Evolutionary conservation across 2,888 invertebrate genomes (phyloP).

Genomic region (Caenorhabditis uteleia): DNA sequence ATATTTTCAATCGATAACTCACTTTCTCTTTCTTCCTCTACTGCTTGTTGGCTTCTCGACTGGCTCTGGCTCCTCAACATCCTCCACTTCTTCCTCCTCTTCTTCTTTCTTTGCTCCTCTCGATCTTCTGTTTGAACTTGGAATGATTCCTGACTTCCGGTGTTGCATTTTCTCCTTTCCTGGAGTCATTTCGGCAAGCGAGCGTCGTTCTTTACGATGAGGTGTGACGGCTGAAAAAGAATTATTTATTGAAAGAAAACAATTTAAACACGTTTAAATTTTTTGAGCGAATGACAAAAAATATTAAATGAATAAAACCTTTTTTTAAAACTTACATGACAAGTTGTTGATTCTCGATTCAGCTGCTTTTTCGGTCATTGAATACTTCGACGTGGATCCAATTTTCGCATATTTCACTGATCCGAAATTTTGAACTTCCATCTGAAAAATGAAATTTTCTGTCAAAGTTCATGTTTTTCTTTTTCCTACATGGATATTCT

Average conservation of each 20-base stretch:
- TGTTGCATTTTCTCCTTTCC: slow-evolving; percentile 27
- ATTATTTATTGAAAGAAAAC: neutral
- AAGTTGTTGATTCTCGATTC: slow-evolving; percentile 36
- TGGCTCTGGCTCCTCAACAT: slow-evolving; percentile 3
- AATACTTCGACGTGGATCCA: slow-evolving; percentile 43
- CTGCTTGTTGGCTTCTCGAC: neutral
- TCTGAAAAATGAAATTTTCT: slow-evolving; percentile 49
- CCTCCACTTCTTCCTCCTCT: slow-evolving; percentile 8
- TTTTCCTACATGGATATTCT: slow-evolving; percentile 57
- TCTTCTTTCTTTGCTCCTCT: slow-evolving; percentile 15
- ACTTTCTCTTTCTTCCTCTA: slow-evolving; percentile 34
- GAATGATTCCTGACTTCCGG: neutral
- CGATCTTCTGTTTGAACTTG: slow-evolving; percentile 9
- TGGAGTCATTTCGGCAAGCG: slow-evolving; percentile 47
- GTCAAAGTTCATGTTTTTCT: slow-evolving; percentile 1
- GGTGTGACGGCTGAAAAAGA: slow-evolving; percentile 8
- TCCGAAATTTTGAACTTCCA: slow-evolving; percentile 57
- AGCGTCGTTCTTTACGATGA: slow-evolving; percentile 10
- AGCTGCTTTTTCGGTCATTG: slow-evolving; percentile 55
- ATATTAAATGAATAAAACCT: neutral
- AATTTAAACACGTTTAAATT: neutral
- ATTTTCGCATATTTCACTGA: slow-evolving; percentile 46
- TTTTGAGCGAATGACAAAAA: neutral
- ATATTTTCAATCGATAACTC: neutral
- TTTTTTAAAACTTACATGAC: slow-evolving; percentile 5